Conservation (phyloP, 2,888 invertebrate species). For the Zootermopsis nevadensis region DNA sequence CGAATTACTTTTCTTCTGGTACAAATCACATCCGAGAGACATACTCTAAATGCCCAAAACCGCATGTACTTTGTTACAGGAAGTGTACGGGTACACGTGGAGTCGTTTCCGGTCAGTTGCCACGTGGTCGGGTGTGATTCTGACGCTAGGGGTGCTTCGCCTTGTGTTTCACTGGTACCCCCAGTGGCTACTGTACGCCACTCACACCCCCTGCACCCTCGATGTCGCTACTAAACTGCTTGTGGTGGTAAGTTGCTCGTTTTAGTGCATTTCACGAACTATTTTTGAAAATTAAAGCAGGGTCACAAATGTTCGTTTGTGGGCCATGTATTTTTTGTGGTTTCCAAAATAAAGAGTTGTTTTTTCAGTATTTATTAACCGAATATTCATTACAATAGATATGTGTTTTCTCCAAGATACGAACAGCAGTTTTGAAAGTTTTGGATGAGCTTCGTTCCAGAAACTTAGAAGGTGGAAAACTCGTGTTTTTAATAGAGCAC, state of each 20-base stretch:
- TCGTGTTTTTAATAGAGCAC: no score
- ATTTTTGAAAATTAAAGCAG: not conserved
- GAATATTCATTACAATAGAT: not conserved
- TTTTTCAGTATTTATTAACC: not conserved
- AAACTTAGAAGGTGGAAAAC: no score
- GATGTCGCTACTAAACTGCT: slow-evolving; percentile 67
- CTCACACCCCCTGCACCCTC: slow-evolving; percentile 66
- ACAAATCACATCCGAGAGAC: not conserved
- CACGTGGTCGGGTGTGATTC: slow-evolving; percentile 65
- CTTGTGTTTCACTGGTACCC: slow-evolving; percentile 74
- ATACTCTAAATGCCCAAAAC: no score
- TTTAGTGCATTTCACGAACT: not conserved
- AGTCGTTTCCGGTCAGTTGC: slow-evolving; percentile 59
- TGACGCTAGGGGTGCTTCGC: slow-evolving; percentile 68
- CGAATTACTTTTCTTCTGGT: not conserved
- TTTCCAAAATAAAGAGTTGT: not conserved
- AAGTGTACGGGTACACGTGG: slow-evolving; percentile 66
- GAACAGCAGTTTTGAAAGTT: not conserved
- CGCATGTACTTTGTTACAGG: slow-evolving; percentile 59
- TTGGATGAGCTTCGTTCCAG: no score
- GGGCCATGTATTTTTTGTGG: not conserved
- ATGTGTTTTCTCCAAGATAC: not conserved
- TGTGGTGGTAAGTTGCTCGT: slow-evolving; percentile 64
- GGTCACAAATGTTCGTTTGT: not conserved
- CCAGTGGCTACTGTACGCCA: slow-evolving; percentile 66